A percentile compares a stretch with the other conserved stretches of the same genome.
These are phyloP conservation scores for Macrotus californicus DNA, from an alignment of 2,113 vertebrate genomes.

Conservation along the genomic window DNA sequence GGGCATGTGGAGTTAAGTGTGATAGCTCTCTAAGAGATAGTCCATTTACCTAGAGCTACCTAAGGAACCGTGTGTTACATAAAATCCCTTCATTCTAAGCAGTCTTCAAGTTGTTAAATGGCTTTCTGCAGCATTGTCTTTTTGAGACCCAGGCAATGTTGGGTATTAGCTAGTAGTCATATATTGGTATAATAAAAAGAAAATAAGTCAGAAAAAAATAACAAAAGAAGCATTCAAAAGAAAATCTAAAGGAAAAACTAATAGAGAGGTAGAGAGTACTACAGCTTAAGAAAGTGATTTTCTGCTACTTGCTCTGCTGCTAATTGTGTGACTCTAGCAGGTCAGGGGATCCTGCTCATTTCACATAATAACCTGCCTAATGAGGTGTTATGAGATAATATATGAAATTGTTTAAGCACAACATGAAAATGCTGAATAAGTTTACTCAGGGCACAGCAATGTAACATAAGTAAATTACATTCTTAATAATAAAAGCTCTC, in stretches of 20 bases:
- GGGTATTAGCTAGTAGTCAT: background rate
- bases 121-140: background rate
- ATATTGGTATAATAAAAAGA: background rate
- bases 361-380: background rate
- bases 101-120: background rate
- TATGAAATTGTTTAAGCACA: background rate
- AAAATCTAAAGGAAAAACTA: background rate
- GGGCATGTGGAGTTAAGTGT: background rate
- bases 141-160: background rate
- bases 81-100: background rate
- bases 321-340: background rate
- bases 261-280: background rate
- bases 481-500: background rate
- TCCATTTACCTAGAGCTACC: background rate
- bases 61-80: background rate
- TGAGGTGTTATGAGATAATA: background rate
- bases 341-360: background rate
- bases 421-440: background rate
- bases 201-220: background rate
- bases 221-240: background rate
- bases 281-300: background rate
- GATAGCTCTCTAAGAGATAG: background rate
- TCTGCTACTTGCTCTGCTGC: background rate
- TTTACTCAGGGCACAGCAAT: background rate
- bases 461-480: background rate